Percentiles rank a stretch among this genome's conserved stretches.
Conservation (phyloP, 2,888 invertebrate genomes). For the Trichogramma dendrolimi region DNA sequence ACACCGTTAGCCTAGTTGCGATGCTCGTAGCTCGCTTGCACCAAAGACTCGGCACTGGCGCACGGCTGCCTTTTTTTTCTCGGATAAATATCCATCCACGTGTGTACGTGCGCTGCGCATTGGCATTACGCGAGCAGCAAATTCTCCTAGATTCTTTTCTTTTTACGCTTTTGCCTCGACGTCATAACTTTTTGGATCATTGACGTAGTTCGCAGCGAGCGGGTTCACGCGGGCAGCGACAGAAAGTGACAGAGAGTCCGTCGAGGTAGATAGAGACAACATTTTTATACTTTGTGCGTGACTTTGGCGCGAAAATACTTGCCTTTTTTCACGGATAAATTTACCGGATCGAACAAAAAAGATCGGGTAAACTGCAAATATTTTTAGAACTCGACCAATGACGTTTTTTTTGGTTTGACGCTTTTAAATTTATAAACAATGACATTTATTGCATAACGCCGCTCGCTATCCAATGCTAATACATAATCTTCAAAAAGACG, state of each 20-base stretch:
- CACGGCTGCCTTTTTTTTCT: background rate
- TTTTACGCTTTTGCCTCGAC: constrained; percentile 14
- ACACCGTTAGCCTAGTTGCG: constrained; percentile 6
- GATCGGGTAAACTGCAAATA: no score
- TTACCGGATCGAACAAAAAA: no score
- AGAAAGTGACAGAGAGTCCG: no score
- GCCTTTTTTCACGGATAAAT: no score
- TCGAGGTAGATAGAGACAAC: constrained; percentile 1
- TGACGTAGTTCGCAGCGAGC: constrained; percentile 13
- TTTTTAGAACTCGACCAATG: no score
- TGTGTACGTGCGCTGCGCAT: background rate
- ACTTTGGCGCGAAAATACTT: constrained; percentile 16
- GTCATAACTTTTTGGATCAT: constrained; percentile 24
- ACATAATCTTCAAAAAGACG: background rate
- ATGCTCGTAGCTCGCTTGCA: background rate
- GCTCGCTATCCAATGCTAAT: no score
- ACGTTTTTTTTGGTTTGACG: no score
- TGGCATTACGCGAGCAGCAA: background rate
- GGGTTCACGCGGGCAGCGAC: no score
- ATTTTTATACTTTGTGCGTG: constrained; percentile 15
- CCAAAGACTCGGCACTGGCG: background rate
- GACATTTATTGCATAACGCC: background rate
- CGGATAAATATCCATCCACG: background rate
- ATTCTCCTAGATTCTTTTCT: constrained; percentile 18
- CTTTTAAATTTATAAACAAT: no score